Conservation (phyloP, 2,797 vertebrate species). For the Cryptoprocta ferox region DNA sequence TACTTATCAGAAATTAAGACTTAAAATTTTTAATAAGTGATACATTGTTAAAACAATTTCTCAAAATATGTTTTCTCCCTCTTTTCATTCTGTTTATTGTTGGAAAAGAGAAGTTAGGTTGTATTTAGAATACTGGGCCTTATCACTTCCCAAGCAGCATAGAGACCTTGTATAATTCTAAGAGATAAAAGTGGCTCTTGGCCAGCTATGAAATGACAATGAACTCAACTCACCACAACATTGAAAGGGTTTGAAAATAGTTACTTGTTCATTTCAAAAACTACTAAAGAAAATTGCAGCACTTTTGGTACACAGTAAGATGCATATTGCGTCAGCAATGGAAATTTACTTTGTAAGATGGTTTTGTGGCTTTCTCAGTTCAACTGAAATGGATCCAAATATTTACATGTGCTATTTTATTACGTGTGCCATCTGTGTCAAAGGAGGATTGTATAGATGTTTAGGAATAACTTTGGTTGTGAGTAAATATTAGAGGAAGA, state of each 20-base stretch:
- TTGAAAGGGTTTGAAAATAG: neutral
- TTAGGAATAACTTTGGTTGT: constrained; percentile 59
- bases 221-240: neutral
- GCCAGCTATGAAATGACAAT: neutral
- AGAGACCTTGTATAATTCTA: neutral
- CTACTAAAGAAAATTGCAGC: neutral
- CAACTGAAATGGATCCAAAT: constrained; percentile 54
- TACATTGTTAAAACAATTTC: neutral
- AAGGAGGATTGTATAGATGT: constrained; percentile 65
- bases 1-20: neutral
- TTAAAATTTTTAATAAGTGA: neutral
- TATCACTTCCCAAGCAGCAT: neutral
- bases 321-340: constrained; percentile 2
- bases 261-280: constrained; percentile 50
- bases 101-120: constrained; percentile 21
- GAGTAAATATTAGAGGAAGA: constrained; percentile 64
- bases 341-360: constrained; percentile 41
- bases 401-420: constrained; percentile 74
- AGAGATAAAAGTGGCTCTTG: neutral
- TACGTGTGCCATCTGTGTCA: constrained; percentile 65
- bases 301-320: constrained; percentile 45
- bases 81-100: constrained; percentile 21
- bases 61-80: neutral
- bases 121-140: neutral
- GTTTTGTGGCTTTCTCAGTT: constrained; percentile 45